Base-by-base conservation (phyloP, 2,113 vertebrate genomes). In the Calonectris borealis region DNA sequence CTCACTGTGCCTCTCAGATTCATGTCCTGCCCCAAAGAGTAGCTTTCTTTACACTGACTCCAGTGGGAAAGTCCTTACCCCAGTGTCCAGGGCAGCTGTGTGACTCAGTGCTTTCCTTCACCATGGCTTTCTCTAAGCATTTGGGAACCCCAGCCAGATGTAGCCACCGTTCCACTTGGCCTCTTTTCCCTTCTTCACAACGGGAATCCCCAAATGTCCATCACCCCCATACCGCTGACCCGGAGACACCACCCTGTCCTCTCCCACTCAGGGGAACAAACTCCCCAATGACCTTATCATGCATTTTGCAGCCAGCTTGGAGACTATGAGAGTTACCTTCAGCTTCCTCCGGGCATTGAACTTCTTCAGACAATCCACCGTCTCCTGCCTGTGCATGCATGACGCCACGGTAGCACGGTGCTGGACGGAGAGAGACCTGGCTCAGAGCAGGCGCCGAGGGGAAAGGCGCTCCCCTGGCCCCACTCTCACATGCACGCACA, bases 361-460 rank as follows among this genome's bases (percentile, higher is more conserved):
- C 96, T 99, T 99, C 98, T 99, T 99, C 98, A 99, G 98, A 96
- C 99, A 99, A 89, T 99, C 99, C 75, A 99, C 99, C 0, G 99
- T 99, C 98, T 99, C 99, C 97, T 99, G 99, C 95, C 99, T 98
- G 98, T 99, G 99, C 99, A 99, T 99, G 96, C 99, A 99, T 73
- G 99, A 99, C 0, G 99, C 99, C 98, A 99, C 99, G 0, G 99
- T 99, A 94, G 99, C 99, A 52, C 99, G 99, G 95, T 99, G 99
- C 99, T 99, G 97, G 6, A 57, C 71, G 44, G 76, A 55, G 13
- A 90, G 65, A 94, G 34, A 80, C 10, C 9, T 5, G 2, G 46
- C 32, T 98, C 40, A 96, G 95, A 61, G 83, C n/a, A 51, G 73
- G 73, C 14, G 3, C 13, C 0, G 3, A 25, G 44, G 36, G 58